These are phyloP conservation scores for Calyptomena viridis DNA, from an alignment of 2,113 vertebrate genomes.

Conservation along the genomic window DNA sequence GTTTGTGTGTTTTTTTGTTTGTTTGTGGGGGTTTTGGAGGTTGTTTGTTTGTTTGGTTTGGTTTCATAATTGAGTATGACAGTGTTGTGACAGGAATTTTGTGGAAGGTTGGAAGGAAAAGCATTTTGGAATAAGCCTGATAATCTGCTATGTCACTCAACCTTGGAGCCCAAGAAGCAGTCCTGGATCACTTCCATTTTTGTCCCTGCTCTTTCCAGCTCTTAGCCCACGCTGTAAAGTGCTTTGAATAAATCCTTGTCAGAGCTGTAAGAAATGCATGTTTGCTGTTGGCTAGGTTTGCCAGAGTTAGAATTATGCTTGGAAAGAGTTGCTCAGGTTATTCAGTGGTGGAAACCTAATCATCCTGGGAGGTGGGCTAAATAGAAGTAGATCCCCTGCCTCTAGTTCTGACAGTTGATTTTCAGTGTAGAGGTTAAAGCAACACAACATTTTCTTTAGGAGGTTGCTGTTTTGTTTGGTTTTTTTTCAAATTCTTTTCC, in stretches of 20 bases:
- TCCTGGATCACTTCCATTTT: neutral
- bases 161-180: neutral
- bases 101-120: neutral
- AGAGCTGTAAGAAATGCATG: neutral
- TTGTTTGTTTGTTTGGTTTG: neutral
- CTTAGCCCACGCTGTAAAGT: neutral
- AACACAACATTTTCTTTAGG: neutral
- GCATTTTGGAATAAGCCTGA: neutral
- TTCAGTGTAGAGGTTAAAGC: neutral
- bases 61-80: neutral
- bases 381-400: neutral
- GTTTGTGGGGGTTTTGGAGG: neutral
- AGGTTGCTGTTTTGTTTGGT: neutral
- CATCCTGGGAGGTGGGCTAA: neutral
- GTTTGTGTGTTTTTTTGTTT: no score
- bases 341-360: neutral
- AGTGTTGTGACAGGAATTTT: neutral
- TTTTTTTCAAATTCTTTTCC: neutral
- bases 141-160: neutral
- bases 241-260: neutral
- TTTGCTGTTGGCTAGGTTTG: neutral
- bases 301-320: neutral
- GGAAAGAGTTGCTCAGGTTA: neutral
- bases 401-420: neutral
- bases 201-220: neutral